Percentiles rank a stretch among this genome's conserved stretches.
Evolutionary conservation across 2,797 vertebrate genomes (phyloP).

Genomic region (Manis pentadactyla): DNA sequence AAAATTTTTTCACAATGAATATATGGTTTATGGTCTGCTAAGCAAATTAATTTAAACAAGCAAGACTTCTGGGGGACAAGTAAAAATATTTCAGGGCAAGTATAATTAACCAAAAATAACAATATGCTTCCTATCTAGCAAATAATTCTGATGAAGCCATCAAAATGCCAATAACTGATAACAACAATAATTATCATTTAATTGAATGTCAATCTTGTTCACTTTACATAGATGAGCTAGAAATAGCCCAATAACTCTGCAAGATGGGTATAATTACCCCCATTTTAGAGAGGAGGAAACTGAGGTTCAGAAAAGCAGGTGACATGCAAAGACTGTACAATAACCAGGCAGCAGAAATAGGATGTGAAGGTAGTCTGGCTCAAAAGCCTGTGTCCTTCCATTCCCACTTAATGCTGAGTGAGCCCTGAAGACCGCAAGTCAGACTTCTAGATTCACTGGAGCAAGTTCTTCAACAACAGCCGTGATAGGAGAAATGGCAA

Average conservation of each 20-base stretch:
- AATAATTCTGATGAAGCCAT: neutral
- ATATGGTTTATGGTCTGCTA: neutral
- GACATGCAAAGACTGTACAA: neutral
- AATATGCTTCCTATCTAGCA: neutral
- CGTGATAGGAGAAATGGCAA: neutral
- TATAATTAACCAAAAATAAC: neutral
- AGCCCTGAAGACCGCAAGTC: neutral
- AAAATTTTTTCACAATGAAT: conserved; percentile 16
- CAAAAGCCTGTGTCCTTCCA: neutral
- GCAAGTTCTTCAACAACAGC: neutral
- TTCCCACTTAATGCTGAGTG: neutral
- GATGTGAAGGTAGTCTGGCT: neutral
- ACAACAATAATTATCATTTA: neutral
- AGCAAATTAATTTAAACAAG: conserved; percentile 50
- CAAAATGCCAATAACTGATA: neutral
- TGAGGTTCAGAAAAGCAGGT: neutral
- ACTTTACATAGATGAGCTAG: neutral
- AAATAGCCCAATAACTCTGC: neutral
- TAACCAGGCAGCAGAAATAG: neutral
- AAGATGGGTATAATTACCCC: neutral
- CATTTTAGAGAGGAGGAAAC: neutral
- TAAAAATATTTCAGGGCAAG: neutral
- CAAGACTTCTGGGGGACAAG: neutral
- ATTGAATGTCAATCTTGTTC: neutral
- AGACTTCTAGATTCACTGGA: neutral